Base-by-base conservation (phyloP, 2,888 invertebrate genomes). In the Creontiades dilutus region DNA sequence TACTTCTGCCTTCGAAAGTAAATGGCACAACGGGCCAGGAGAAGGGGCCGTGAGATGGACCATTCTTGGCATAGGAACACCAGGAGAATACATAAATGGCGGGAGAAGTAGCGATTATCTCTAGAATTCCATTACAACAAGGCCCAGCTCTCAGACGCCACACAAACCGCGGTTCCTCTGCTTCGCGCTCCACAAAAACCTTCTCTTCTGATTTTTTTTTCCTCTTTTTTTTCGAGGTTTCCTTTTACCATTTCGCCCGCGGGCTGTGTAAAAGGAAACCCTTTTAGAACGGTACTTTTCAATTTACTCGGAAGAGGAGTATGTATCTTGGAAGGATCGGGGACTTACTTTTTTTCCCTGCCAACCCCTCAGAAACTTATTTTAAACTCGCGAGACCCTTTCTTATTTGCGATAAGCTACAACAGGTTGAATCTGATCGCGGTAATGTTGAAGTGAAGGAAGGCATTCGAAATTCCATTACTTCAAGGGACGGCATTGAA, bases 101-200 rank as follows among this genome's bases (percentile, higher is more conserved):
- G 52, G 82, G 68, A 68, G 68, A 23, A 68, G 68, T 23, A 47
- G 27, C 82, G 82, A 82, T 82, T 82, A 82, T 82, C 82, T 52
- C 52, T 52, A 52, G 82, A 82, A 82, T 82, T 82, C 82, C 82
- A 82, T 82, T 82, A 82, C 82, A 82, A 82, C 48, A 23, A 52
- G 14, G n/a, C 48, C 28, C 5, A 52, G 52, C 61, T 76, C 76
- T 13, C 76, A 78, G 46, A 78, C 23, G 23, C 68, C 0, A 12
- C 23, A 11, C 68, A 68, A 23, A 68, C 78, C 46, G 1, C 5
- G 0, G 46, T 16, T 78, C 78, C 16, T n/a, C 37, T 47, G n/a
- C 78, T 16, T 46, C 3, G 27, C 52, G 3, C 52, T 5, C 82
- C 82, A 47, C 68, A 68, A 68, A 68, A 68, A 68, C 68, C 68